Percentiles rank a stretch among this genome's conserved stretches.
Conservation (phyloP, 23 tunicate species). For the Oikopleura dioica region DNA sequence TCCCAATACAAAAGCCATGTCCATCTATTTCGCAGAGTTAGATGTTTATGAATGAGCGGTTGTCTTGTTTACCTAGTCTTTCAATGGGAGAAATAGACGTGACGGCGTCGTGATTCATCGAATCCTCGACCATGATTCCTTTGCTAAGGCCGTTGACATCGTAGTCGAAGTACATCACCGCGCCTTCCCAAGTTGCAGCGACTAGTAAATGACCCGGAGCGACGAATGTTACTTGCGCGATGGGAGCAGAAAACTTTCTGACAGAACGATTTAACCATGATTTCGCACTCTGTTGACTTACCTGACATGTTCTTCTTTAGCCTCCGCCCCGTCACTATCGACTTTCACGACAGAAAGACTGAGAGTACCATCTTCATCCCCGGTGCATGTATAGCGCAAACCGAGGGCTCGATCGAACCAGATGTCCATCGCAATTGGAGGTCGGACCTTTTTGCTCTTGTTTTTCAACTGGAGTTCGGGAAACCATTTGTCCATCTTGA, state of each 20-base stretch:
- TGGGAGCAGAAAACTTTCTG: background rate
- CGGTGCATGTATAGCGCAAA: background rate
- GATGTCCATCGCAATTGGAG: background rate
- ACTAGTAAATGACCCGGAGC: background rate
- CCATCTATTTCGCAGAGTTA: no score
- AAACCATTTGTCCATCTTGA: background rate
- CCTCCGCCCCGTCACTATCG: background rate
- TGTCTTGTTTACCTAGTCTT: slow-evolving; percentile 2
- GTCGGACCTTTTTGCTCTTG: background rate
- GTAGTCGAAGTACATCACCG: background rate
- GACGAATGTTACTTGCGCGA: background rate
- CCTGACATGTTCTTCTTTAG: no score
- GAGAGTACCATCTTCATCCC: background rate
- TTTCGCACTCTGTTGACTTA: no score
- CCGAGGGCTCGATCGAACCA: background rate
- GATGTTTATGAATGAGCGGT: no score
- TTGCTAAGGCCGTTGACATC: background rate
- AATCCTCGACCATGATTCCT: background rate
- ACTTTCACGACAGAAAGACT: background rate
- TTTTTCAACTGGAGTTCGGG: background rate
- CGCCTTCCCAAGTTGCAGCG: slow-evolving; percentile 13
- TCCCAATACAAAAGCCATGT: slow-evolving; percentile 3
- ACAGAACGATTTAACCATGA: background rate
- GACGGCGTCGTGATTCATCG: background rate
- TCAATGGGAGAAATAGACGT: background rate